These are phyloP conservation scores for Araneus ventricosus DNA, from an alignment of 1,140 invertebrate species.

Conservation along the genomic window DNA sequence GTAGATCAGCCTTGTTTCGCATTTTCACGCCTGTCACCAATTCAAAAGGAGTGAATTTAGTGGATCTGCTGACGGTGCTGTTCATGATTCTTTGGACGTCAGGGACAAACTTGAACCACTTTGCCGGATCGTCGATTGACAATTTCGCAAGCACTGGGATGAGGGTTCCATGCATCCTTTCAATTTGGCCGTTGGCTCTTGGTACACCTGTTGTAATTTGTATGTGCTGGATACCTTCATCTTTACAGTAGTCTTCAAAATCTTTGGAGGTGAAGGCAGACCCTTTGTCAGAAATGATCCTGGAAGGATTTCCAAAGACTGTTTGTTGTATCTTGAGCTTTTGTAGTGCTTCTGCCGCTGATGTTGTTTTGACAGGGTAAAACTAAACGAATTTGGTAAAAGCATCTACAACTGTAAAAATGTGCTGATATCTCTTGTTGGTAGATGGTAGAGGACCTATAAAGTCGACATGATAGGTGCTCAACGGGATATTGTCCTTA, in stretches of 20 bases:
- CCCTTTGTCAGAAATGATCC: slow-evolving; percentile 23
- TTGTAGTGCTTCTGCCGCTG: no score
- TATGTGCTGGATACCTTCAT: no score
- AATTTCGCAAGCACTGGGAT: not conserved
- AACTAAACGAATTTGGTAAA: no score
- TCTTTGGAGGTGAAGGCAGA: slow-evolving; percentile 28
- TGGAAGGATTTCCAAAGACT: no score
- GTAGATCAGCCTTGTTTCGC: not conserved
- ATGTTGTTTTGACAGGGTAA: no score
- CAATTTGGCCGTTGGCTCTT: no score
- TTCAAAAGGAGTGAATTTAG: not conserved
- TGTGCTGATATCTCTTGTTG: slow-evolving; percentile 31
- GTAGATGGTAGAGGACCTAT: slow-evolving; percentile 2
- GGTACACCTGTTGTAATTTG: no score
- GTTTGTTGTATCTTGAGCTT: no score
- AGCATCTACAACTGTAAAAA: slow-evolving; percentile 36
- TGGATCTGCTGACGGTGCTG: slow-evolving; percentile 7
- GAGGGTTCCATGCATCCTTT: not conserved
- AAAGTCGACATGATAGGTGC: not conserved
- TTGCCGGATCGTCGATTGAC: not conserved
- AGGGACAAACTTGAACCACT: not conserved
- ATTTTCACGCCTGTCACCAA: not conserved
- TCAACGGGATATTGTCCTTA: slow-evolving; percentile 33
- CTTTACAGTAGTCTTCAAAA: not conserved
- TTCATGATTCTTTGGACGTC: not conserved